These are phyloP conservation scores for Callithrix jacchus DNA, from an alignment of 2,113 vertebrate genomes.

Conservation along the genomic window DNA sequence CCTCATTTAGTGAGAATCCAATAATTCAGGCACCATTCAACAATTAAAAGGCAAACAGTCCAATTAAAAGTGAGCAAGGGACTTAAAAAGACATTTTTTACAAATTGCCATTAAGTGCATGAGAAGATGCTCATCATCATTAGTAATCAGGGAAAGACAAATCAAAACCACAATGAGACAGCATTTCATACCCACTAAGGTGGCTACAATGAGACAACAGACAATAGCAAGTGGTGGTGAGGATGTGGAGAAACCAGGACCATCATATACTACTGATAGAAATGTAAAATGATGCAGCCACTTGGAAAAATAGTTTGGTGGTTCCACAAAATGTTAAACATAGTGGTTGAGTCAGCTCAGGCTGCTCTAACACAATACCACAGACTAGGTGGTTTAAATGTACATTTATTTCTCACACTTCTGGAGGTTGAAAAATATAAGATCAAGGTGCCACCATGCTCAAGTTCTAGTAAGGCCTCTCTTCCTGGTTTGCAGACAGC, in stretches of 20 bases:
- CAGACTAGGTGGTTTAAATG: not conserved
- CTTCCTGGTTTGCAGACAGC: not conserved
- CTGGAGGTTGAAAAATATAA: not conserved
- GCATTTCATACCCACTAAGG: not conserved
- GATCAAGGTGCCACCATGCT: not conserved
- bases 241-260: not conserved
- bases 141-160: not conserved
- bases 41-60: not conserved
- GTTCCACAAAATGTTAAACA: not conserved
- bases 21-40: not conserved
- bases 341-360: not conserved
- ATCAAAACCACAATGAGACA: not conserved
- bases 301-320: rapidly evolving
- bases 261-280: rapidly evolving
- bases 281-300: not conserved
- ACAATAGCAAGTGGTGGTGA: not conserved
- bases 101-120: not conserved
- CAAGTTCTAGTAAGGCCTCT: not conserved
- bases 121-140: not conserved
- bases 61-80: not conserved
- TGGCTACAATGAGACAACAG: not conserved
- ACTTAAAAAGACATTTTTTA: not conserved
- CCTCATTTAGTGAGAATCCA: not conserved
- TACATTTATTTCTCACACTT: not conserved
- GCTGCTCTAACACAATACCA: not conserved